Base-by-base conservation (phyloP, 2,888 invertebrate genomes). In the Apotomis turbidana region DNA sequence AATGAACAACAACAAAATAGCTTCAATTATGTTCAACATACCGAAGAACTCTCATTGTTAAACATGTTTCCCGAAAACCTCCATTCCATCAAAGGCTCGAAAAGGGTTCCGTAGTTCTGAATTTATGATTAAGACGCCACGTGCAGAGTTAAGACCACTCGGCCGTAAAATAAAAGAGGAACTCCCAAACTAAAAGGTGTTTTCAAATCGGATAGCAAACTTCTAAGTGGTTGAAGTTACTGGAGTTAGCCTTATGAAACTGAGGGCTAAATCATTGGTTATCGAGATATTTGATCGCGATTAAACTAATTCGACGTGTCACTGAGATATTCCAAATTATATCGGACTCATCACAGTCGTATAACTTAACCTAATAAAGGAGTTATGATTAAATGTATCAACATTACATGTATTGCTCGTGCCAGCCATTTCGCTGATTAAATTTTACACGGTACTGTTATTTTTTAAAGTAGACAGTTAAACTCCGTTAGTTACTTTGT, bases 31-130 rank as follows among this genome's bases (percentile, higher is more conserved):
- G 15, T 15, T 44, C 12, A 58, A 51, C 38, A 41, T 3, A 27
- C 13, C 54, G 55, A 46, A 57, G 9, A 63, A 15, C 4, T 9
- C 41, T 3, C 49, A 63, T 70, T 57, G 69, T 70, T 15, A 12
- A 13, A 68, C 62, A 38, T 49, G 55, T 69, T 61, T 9, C 52
- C 27, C 13, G 6, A 52, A 57, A 70, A 41, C 62, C 55, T 51
- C 49, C 36, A 41, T 57, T 58, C 49, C 36, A 41, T 57, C 63
- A 64, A 41, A 70, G 55, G 63, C 63, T 64, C 64, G 57, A 41
- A 71, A 71, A 61, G 64, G 51, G 55, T 70, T 57, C 63, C 70
- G 63, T 70, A 70, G 57, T 63, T 58, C 57, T 44, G 58, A 70
- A 70, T 70, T 63, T 70, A 70, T 70, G 70, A 70, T 58, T 51